Evolutionary conservation across 2,888 invertebrate genomes (phyloP).

Genomic region (Ctenicera cuprea): DNA sequence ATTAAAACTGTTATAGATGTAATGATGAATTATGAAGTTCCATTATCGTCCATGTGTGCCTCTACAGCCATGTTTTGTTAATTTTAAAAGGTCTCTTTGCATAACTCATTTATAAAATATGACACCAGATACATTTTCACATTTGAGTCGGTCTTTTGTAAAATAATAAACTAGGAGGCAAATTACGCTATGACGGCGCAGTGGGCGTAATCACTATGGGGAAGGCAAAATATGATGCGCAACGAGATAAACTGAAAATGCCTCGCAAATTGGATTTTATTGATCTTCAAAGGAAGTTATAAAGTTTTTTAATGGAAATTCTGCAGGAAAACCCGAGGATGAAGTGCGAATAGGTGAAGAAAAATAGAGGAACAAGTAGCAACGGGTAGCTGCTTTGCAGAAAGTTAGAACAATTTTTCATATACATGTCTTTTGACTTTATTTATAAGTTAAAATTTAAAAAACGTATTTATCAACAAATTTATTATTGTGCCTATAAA

Average conservation of each 20-base stretch:
- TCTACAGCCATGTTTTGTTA: neutral
- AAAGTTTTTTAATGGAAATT: constrained; percentile 36
- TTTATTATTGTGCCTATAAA: too few relatives aligned
- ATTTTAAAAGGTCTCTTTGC: neutral
- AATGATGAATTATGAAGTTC: too few relatives aligned
- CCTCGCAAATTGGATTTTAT: constrained; percentile 34
- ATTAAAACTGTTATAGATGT: too few relatives aligned
- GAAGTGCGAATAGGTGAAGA: constrained; percentile 26
- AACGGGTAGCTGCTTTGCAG: too few relatives aligned
- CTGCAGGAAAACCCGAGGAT: constrained; percentile 18
- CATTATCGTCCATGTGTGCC: too few relatives aligned
- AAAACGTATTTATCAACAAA: too few relatives aligned
- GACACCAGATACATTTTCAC: neutral
- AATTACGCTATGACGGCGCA: constrained; percentile 14
- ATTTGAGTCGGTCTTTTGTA: constrained; percentile 10
- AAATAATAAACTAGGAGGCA: constrained; percentile 14
- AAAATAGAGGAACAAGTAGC: constrained; percentile 3
- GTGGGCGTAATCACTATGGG: neutral
- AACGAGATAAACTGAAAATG: constrained; percentile 28
- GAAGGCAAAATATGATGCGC: constrained; percentile 29
- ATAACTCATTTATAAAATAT: neutral
- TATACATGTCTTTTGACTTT: too few relatives aligned
- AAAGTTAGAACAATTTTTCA: too few relatives aligned
- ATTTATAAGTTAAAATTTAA: too few relatives aligned
- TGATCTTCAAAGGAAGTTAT: constrained; percentile 38